Evolutionary conservation across 1,140 invertebrate species (phyloP), one percentile per base, ranked within the genome.

Genomic region (Eupeodes corollae): DNA sequence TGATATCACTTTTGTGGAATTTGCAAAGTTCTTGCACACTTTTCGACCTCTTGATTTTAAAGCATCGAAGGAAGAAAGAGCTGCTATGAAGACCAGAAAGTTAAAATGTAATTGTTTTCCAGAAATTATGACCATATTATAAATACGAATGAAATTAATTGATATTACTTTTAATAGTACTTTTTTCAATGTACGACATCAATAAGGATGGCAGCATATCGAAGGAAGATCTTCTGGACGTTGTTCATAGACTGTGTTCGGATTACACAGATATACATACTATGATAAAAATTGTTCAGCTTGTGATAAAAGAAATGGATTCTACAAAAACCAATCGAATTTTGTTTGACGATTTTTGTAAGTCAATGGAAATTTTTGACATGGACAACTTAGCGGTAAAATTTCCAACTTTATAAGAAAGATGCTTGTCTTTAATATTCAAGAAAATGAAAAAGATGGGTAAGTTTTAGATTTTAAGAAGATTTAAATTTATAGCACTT

Each of bases 281-380:
- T 16, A 45, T 45, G 18, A 13, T 45, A 5, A 12, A 19, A 32
- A 45, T 45, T 12, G 44, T 37, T 9, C n/a, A 45, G 3, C 6
- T 32, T 14, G 15, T 45, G 13, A 45, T 45, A 32, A n/a, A 18
- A 13, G 44, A 45, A 45, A 45, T 45, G 44, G 44, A 45, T 15
- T 12, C 2, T 9, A 5, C 13, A 16, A 16, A 34, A 10, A 45
- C 10, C 3, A 16, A 37, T 34, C 33, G 35, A 16, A 34, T 45
- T 19, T 9, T 16, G 16, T 45, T 33, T 32, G 14, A 45, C 15
- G 44, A 45, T 19, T 45, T 45, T 21, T 9, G 13, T 16, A 16
- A 45, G 32, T 5, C 44, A 3, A 14, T 45, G 14, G 31, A 33
- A 21, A 5, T 8, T 13, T 45, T 45, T 21, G 44, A 45, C n/a